Conservation (phyloP, 1,140 invertebrate species). For the Pygmarrhopalites habei region DNA sequence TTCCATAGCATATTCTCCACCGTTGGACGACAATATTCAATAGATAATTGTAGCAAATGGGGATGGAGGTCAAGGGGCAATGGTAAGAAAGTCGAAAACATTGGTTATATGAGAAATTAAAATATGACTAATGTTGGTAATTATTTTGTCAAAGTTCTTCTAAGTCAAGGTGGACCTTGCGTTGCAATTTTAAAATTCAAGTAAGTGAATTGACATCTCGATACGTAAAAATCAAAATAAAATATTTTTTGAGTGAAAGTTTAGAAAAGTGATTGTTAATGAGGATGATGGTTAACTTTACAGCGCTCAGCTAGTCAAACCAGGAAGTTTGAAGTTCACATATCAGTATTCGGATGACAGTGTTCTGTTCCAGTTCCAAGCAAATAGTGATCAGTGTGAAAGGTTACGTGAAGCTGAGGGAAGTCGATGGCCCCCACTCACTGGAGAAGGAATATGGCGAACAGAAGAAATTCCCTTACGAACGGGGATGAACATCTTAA, state of each 20-base stretch:
- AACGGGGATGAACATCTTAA: conserved; percentile 49
- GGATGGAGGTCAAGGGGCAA: conserved; percentile 47
- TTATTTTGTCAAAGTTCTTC: too few relatives aligned
- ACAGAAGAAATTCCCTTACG: conserved; percentile 46
- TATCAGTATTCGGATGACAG: conserved; percentile 51
- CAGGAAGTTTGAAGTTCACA: conserved; percentile 48
- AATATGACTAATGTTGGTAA: too few relatives aligned
- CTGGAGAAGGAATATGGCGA: conserved; percentile 49
- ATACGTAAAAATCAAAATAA: too few relatives aligned
- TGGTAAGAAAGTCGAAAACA: too few relatives aligned
- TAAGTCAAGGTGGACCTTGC: conserved; percentile 45
- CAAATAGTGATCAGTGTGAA: conserved; percentile 52
- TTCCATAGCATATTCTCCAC: conserved; percentile 43
- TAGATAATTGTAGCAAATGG: conserved; percentile 43
- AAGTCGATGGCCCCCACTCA: conserved; percentile 46
- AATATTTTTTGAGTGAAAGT: too few relatives aligned
- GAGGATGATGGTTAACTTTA: too few relatives aligned
- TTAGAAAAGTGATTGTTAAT: too few relatives aligned
- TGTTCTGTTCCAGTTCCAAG: conserved; percentile 51
- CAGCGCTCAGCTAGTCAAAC: conserved; percentile 50
- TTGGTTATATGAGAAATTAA: too few relatives aligned
- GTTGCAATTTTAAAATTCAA: conserved; percentile 46
- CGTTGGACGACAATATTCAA: conserved; percentile 38
- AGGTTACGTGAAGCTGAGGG: conserved; percentile 45
- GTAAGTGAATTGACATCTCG: too few relatives aligned